phyloP scores from a whole-genome alignment of 2,113 vertebrate genomes.

The Psilopsiagon aurifrons region DNA sequence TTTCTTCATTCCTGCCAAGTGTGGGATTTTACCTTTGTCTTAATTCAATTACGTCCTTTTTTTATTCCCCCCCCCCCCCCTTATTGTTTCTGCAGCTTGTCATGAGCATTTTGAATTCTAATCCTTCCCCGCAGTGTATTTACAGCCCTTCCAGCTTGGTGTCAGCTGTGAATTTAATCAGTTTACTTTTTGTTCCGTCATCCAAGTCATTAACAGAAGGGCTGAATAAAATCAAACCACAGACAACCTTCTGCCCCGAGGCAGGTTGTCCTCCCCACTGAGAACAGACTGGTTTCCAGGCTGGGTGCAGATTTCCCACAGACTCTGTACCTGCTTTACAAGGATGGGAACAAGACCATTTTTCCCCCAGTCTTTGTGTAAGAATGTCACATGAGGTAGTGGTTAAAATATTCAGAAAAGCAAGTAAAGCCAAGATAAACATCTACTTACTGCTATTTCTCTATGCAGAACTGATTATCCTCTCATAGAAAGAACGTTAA shows the following conservation, averaged over 20 bases:
- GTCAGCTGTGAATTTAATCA: slow-evolving; percentile 57
- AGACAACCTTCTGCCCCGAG: neutral
- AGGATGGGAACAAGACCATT: neutral
- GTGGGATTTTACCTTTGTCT: neutral
- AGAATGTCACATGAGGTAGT: neutral
- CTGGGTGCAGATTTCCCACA: neutral
- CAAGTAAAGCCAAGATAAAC: neutral
- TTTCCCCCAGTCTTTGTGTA: neutral
- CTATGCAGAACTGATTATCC: neutral
- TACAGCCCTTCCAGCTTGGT: slow-evolving; percentile 5
- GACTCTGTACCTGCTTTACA: neutral
- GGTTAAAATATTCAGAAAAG: neutral
- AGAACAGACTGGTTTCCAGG: neutral
- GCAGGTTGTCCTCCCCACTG: neutral
- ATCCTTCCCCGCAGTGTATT: slow-evolving; percentile 35
- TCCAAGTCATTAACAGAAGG: neutral
- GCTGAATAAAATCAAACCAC: neutral
- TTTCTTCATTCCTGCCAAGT: neutral
- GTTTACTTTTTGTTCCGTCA: neutral
- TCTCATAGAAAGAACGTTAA: neutral
- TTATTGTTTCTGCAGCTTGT: neutral
- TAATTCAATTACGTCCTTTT: neutral
- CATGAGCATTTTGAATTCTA: neutral
- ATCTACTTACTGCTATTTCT: neutral
- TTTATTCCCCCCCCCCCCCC: neutral